Evolutionary conservation across 35 echinoderm and acorn worm genomes (phyloP), one percentile per base, ranked within the genome.

Genomic region (Apostichopus parvimensis): DNA sequence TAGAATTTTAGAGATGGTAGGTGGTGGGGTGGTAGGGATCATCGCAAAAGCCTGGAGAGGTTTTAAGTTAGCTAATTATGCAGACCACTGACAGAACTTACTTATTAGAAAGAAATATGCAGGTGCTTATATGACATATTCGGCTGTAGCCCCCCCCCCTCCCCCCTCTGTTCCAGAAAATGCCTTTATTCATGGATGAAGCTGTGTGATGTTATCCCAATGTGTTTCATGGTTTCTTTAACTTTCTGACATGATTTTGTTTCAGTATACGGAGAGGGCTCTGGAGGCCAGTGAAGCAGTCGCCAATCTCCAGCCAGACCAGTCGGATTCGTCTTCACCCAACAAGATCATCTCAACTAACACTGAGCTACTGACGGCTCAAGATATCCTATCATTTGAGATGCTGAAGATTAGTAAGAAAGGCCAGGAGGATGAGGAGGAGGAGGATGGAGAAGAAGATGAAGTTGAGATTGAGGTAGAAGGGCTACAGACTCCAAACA

Each of bases 301-400:
- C 9, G 93, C 90, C 20, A 94, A 94, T 23, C 89, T 96, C 34
- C 95, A 94, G 79, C 64, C 85, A 9, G 93, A 92, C 78, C 93
- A 96, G 18, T 87, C 78, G 28, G 93, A 96, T 65, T 62, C 76
- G 1, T 77, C 90, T 77, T 77, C 87, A 59, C 90, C 93, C 17
- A 92, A 86, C 45, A 79, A 91, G 95, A 79, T 96, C 79, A 73
- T 92, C 53, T 96, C 95, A 52, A 92, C 78, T 23, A 92, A 87
- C 72, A 89, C 93, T 22, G 96, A 98, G 8, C 56, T 98, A 18
- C 90, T 98, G 13, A 98, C 94, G 34, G 96, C 94, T n/a, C 96
- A 98, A 23, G 96, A 98, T 80, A 93, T 98, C 28, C 89, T 98
- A 26, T 95, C 96, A 6, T 98, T 95, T 92, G 94, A 98, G 90